These are phyloP conservation scores for Dissostichus mawsoni DNA, from an alignment of 2,113 vertebrate species.

Conservation along the genomic window DNA sequence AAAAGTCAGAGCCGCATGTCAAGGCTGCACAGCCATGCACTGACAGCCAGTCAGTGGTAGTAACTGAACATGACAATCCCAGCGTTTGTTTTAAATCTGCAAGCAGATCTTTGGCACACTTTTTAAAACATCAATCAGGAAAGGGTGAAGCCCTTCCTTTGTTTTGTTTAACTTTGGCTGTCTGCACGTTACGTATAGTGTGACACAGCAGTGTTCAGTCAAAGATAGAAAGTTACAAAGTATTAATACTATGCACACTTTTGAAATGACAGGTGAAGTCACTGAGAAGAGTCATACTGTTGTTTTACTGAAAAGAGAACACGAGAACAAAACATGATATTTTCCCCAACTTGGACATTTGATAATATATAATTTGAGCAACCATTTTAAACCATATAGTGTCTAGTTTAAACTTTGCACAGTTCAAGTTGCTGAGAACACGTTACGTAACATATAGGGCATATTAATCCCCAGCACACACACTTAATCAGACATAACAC, in stretches of 20 bases:
- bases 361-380: background rate
- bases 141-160: background rate
- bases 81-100: conserved; percentile 30
- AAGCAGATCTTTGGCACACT: conserved; percentile 1
- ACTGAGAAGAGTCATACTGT: background rate
- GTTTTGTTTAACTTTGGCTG: background rate
- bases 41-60: conserved; percentile 52
- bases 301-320: background rate
- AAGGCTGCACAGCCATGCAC: conserved; percentile 26
- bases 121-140: background rate
- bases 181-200: background rate
- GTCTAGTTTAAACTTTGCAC: background rate
- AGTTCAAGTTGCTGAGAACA: conserved; percentile 2
- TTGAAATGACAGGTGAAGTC: background rate
- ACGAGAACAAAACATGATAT: no score
- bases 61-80: conserved; percentile 58
- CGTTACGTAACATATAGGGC: conserved; percentile 22
- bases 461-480: conserved; percentile 22
- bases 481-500: conserved; percentile 10
- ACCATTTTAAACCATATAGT: background rate
- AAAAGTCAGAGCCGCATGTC: conserved; percentile 53
- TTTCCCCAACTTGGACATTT: background rate
- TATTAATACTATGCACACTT: background rate
- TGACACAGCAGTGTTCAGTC: background rate
- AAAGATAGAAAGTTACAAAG: no score